Percentiles rank a stretch among this genome's conserved stretches.
Evolutionary conservation across 1,140 invertebrate species (phyloP).

Genomic region (Calliphora vicina): DNA sequence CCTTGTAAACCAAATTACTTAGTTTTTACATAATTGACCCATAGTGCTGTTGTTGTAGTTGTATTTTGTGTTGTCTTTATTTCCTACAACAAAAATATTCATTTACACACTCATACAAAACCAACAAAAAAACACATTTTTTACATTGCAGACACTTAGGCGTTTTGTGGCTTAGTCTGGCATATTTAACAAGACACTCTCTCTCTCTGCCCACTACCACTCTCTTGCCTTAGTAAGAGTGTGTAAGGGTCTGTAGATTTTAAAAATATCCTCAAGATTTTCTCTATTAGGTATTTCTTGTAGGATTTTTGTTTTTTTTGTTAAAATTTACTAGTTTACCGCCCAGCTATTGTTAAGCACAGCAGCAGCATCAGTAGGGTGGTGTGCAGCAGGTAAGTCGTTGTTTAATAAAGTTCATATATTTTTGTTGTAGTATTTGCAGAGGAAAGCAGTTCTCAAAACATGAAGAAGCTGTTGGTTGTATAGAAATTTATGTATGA

Average conservation of each 20-base stretch:
- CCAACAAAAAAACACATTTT: neutral
- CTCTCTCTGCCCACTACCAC: neutral
- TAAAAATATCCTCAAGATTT: neutral
- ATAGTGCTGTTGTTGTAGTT: too few relatives aligned
- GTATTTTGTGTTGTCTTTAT: neutral
- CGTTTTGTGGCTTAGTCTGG: conserved; percentile 12
- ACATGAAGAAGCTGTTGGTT: neutral
- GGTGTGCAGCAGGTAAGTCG: neutral
- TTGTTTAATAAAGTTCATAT: neutral
- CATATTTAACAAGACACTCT: neutral
- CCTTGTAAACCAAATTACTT: too few relatives aligned
- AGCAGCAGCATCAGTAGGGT: neutral
- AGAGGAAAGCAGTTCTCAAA: neutral
- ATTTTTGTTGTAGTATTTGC: neutral
- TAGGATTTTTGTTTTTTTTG: neutral
- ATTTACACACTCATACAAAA: neutral
- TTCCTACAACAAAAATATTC: neutral
- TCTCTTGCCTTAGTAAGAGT: neutral
- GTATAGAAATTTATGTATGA: too few relatives aligned
- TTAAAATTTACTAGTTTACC: neutral
- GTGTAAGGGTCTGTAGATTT: neutral
- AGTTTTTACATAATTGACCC: too few relatives aligned
- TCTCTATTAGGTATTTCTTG: neutral
- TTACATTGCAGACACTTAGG: neutral
- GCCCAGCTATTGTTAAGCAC: neutral